A percentile compares a stretch with the other conserved stretches of the same genome.
phyloP scores from a whole-genome alignment of 2,113 vertebrate genomes.

The Microcebus jonahi region DNA sequence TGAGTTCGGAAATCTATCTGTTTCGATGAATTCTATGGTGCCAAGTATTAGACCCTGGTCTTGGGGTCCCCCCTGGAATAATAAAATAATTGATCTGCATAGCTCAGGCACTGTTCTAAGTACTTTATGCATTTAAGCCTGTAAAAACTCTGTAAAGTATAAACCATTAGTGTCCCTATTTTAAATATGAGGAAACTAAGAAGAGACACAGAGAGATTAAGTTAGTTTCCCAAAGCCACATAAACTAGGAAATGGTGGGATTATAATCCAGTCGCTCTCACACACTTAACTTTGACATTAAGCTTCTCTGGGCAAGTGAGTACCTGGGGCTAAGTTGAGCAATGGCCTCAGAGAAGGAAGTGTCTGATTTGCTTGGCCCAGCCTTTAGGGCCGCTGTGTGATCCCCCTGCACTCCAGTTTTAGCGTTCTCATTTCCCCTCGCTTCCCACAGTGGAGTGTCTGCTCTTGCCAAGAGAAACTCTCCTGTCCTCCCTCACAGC shows the following conservation, averaged over 20 bases:
- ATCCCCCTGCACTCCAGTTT: neutral
- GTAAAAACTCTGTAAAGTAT: neutral
- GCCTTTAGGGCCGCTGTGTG: neutral
- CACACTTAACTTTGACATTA: neutral
- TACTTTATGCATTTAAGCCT: neutral
- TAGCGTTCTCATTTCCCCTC: neutral
- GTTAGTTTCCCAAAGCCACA: neutral
- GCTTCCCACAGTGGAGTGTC: neutral
- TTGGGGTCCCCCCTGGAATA: neutral
- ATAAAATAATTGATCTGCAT: neutral
- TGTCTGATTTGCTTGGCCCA: neutral
- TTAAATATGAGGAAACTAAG: conserved; percentile 26
- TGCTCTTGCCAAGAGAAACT: neutral
- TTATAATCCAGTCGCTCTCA: neutral
- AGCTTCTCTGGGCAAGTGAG: neutral
- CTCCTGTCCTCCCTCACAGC: neutral
- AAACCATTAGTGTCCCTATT: neutral
- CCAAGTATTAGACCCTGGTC: neutral
- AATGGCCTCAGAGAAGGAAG: neutral
- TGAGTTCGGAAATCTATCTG: neutral
- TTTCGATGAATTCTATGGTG: neutral
- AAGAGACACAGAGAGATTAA: neutral
- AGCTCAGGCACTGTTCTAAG: neutral
- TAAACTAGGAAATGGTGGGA: neutral
- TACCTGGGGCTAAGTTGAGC: neutral